A percentile compares a stretch with the other conserved stretches of the same genome.
phyloP scores from a whole-genome alignment of 2,888 invertebrate genomes.

The Ichneumoninae sp. region DNA sequence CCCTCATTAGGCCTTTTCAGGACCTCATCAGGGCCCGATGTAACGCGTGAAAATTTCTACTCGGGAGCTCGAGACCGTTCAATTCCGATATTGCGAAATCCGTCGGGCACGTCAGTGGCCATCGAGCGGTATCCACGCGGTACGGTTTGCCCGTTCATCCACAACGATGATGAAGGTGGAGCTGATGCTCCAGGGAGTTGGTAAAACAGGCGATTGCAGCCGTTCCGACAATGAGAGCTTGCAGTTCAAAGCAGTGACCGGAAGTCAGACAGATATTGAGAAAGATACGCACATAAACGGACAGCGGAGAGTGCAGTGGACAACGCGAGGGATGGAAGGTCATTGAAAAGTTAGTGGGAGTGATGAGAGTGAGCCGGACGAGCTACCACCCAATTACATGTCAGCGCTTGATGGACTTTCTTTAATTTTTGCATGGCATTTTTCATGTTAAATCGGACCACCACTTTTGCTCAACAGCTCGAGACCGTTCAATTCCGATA shows the following conservation, averaged over 20 bases:
- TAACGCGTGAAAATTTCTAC: too few species aligned
- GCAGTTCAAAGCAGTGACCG: conserved; percentile 42
- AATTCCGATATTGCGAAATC: conserved; percentile 74
- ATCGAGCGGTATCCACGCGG: conserved; percentile 30
- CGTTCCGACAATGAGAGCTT: conserved; percentile 61
- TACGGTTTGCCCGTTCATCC: conserved; percentile 41
- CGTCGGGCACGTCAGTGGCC: conserved; percentile 69
- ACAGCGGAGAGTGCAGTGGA: conserved; percentile 49
- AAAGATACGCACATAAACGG: conserved; percentile 31
- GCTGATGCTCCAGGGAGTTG: conserved; percentile 19
- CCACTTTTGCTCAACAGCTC: too few species aligned
- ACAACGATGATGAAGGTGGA: conserved; percentile 49
- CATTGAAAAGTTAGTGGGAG: too few species aligned
- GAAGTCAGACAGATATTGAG: conserved; percentile 53
- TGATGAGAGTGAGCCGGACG: too few species aligned
- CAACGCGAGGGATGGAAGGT: conserved; percentile 63
- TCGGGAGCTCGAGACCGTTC: neutral
- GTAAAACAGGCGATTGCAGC: conserved; percentile 42
- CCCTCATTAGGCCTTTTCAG: too few species aligned
- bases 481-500: conserved; percentile 66
- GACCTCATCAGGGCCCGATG: too few species aligned
- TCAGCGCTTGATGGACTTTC: too few species aligned
- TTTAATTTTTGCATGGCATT: too few species aligned
- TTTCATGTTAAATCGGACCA: too few species aligned
- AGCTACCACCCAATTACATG: too few species aligned